Percentiles rank a stretch among this genome's conserved stretches.
phyloP scores from a whole-genome alignment of 2,888 invertebrate genomes.

The Cephalotes varians region DNA sequence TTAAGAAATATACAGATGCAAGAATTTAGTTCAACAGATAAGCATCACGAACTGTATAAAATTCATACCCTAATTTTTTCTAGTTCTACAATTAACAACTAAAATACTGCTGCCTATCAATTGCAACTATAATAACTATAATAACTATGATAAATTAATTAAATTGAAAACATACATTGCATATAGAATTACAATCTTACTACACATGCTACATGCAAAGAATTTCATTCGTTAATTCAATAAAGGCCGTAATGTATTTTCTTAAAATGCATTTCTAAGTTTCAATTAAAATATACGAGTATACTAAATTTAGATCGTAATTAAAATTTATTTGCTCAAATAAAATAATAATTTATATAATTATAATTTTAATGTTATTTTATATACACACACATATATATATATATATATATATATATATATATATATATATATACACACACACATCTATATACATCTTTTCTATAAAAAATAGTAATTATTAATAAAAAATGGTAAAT shows the following conservation, averaged over 20 bases:
- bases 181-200: constrained; percentile 14
- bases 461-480: background rate
- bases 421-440: too few relatives aligned
- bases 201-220: constrained; percentile 45
- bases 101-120: constrained; percentile 5
- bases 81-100: constrained; percentile 19
- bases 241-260: constrained; percentile 22
- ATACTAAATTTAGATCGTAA: background rate
- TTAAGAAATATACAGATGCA: background rate
- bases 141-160: constrained; percentile 21
- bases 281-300: background rate
- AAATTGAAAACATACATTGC: background rate
- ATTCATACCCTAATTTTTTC: background rate
- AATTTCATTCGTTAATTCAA: constrained; percentile 19
- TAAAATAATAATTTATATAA: constrained; percentile 1
- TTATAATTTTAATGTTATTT: too few relatives aligned
- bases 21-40: background rate
- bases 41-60: constrained; percentile 32
- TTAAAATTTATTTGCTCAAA: background rate
- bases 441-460: too few relatives aligned
- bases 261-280: background rate
- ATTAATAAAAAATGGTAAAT: constrained; percentile 11
- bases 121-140: background rate
- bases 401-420: too few relatives aligned
- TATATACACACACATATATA: too few relatives aligned